Percentiles rank a stretch among this genome's conserved stretches.
Conservation (phyloP, 2,113 vertebrate genomes). For the Trachemys scripta region DNA sequence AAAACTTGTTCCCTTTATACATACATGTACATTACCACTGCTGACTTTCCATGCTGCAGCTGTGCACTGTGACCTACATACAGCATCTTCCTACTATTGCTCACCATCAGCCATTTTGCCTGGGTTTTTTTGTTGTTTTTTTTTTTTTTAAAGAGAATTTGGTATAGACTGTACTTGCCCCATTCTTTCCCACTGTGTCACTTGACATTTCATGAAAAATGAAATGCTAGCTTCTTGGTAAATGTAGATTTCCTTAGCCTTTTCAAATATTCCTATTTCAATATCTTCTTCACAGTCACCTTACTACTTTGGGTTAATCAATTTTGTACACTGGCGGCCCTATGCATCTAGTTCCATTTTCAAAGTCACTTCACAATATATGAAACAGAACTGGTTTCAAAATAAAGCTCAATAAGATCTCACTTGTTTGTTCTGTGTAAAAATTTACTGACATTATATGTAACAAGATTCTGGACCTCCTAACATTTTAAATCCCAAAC, state of each 20-base stretch:
- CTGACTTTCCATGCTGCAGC: neutral
- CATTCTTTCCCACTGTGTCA: neutral
- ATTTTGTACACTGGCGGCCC: neutral
- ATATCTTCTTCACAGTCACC: neutral
- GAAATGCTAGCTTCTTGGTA: slow-evolving; percentile 19
- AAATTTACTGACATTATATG: neutral
- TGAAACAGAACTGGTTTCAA: neutral
- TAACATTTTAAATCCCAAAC: neutral
- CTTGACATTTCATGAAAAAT: slow-evolving; percentile 19
- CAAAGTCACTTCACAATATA: neutral
- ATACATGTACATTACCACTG: neutral
- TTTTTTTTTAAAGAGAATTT: fast-evolving
- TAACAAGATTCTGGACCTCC: neutral
- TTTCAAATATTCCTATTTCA: neutral
- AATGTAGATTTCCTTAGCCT: slow-evolving; percentile 3
- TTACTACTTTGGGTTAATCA: neutral
- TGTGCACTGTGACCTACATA: neutral
- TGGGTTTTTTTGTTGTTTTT: neutral
- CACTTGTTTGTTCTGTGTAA: neutral
- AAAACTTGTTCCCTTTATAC: neutral
- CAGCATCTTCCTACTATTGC: neutral
- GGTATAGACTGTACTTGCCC: fast-evolving
- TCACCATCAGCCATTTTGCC: neutral
- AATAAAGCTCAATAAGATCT: neutral
- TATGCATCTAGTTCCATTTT: neutral